phyloP scores from a whole-genome alignment of 1,140 invertebrate genomes.

The Zaprionus taronus region DNA sequence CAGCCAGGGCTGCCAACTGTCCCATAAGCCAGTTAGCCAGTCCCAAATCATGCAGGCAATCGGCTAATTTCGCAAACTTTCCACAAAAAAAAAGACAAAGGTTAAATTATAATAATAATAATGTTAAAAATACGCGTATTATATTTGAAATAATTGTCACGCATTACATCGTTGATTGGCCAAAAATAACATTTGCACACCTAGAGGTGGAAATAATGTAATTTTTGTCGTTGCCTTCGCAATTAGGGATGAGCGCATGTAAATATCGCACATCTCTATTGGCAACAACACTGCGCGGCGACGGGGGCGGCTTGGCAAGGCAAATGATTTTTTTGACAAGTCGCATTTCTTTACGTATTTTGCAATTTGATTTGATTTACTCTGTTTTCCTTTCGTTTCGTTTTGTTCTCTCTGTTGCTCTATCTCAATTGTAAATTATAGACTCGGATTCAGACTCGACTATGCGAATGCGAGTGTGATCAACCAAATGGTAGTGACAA shows the following conservation, averaged over 20 bases:
- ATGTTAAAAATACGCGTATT: background rate
- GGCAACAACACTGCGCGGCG: constrained; percentile 44
- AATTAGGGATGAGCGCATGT: constrained; percentile 38
- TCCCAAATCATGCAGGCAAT: background rate
- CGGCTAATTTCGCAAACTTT: background rate
- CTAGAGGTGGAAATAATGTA: constrained; percentile 34
- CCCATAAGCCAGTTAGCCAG: constrained; percentile 15
- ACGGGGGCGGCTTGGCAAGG: constrained; percentile 45
- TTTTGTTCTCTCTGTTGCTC: constrained; percentile 5
- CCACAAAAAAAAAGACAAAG: background rate
- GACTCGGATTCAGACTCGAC: constrained; percentile 13
- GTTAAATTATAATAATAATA: background rate
- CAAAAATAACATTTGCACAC: constrained; percentile 42
- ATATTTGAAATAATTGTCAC: background rate
- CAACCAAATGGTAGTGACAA: constrained; percentile 29
- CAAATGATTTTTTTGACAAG: constrained; percentile 50
- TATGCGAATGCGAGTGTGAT: constrained; percentile 17
- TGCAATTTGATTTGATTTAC: constrained; percentile 8
- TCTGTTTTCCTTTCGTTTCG: constrained; percentile 4
- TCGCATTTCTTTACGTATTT: constrained; percentile 32
- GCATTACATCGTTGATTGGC: background rate
- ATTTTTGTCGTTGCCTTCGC: constrained; percentile 12
- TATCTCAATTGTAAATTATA: constrained; percentile 27
- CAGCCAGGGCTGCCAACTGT: constrained; percentile 38
- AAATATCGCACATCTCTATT: constrained; percentile 47